Percentiles rank a stretch among this genome's conserved stretches.
These are phyloP conservation scores for Trachelipus rathkii DNA, from an alignment of 1,140 invertebrate genomes.

Conservation along the genomic window DNA sequence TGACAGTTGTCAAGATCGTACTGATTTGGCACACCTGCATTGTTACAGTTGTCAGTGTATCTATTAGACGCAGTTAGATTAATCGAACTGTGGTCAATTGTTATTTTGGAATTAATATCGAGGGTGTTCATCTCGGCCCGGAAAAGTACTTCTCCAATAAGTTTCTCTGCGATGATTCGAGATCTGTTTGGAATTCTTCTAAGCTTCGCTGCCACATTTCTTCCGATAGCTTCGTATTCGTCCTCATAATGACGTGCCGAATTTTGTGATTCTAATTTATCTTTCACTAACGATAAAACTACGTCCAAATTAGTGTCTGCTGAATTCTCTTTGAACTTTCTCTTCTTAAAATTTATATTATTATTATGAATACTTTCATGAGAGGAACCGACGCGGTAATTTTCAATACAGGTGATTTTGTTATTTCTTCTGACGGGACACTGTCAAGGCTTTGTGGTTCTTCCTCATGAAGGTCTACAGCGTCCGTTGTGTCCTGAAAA, in stretches of 20 bases:
- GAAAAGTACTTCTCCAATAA: conserved; percentile 14
- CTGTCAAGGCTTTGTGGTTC: too few species aligned
- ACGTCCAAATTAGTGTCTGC: conserved; percentile 8
- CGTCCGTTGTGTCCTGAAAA: too few species aligned
- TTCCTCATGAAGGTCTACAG: too few species aligned
- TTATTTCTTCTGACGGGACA: too few species aligned
- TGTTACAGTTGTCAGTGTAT: too few species aligned
- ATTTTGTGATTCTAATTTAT: not conserved
- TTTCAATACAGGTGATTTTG: too few species aligned
- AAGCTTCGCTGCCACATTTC: conserved; percentile 20
- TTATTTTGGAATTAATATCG: conserved; percentile 12
- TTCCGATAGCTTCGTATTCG: conserved; percentile 13
- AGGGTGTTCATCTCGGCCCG: conserved; percentile 8
- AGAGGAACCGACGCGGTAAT: too few species aligned
- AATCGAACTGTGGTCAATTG: not conserved
- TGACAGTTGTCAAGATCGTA: too few species aligned
- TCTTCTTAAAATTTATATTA: not conserved
- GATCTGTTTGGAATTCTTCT: conserved; percentile 18
- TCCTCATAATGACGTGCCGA: conserved; percentile 14
- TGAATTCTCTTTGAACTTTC: conserved; percentile 8
- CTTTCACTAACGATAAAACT: conserved; percentile 19
- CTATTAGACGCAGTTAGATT: too few species aligned
- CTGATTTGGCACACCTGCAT: too few species aligned
- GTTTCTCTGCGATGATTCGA: not conserved
- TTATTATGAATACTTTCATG: not conserved